Base-by-base conservation (phyloP, 2,888 invertebrate genomes). In the Apoda limacodes region DNA sequence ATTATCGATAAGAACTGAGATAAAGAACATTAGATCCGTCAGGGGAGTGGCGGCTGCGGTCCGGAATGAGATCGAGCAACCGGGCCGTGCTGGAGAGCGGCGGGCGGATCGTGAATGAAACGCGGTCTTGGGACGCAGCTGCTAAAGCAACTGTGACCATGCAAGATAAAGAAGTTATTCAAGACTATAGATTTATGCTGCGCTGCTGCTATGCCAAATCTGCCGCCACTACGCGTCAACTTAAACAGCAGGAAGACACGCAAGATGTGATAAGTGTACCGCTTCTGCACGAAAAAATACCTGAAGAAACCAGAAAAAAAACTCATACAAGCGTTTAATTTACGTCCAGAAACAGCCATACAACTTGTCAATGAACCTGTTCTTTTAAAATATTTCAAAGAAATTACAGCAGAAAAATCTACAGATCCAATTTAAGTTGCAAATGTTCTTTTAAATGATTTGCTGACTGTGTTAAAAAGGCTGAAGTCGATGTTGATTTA, bases 181-280 rank as follows among this genome's bases (percentile, higher is more conserved):
- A 93, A 65, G 89, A 89, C 62, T 70, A 71, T 39, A 88, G 99
- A 39, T 98, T 91, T 60, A 95, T 98, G 94, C 97, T n/a, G n/a
- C n/a, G n/a, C n/a, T n/a, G n/a, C n/a, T n/a, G n/a, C 98, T 0
- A 99, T 99, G 78, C 96, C 98, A 1, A 99, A 99, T 82, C 83
- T 99, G 33, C 96, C 96, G 3, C 95, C 95, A 2, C 68, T 99
- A 24, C 82, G 87, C 33, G 68, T 93, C 28, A 83, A 86, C 40
- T 55, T 85, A 30, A 81, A 67, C 44, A 76, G 76, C 35, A 87
- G 85, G 55, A 58, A 15, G 63, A 54, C 33, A 59, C 45, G 2
- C 45, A 50, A 22, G 71, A 80, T 27, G 48, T 84, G 2, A 53
- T 85, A 39, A 84, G 84, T 35, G 88, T 91, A 1, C 82, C 84